phyloP scores from a whole-genome alignment of 2,113 vertebrate species.

The Sphaerodactylus townsendi region DNA sequence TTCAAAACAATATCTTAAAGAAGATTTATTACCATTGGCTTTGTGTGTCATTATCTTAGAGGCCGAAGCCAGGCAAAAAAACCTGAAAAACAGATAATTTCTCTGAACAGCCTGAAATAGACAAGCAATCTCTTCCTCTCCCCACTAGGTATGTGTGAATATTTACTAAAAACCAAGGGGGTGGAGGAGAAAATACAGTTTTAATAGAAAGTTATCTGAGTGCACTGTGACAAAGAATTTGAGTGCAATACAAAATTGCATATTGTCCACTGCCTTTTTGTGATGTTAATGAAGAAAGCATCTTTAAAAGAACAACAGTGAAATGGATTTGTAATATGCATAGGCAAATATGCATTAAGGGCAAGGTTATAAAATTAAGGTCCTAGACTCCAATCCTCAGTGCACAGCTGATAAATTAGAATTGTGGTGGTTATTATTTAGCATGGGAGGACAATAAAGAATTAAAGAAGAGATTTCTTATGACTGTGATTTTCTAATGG shows the following conservation, averaged over 20 bases:
- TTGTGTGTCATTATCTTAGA: constrained; percentile 3
- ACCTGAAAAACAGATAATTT: constrained; percentile 24
- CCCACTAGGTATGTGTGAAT: constrained; percentile 31
- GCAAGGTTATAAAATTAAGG: constrained; percentile 60
- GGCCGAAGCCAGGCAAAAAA: constrained; percentile 21
- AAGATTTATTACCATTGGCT: constrained; percentile 17
- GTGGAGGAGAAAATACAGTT: constrained; percentile 32
- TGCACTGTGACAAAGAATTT: constrained; percentile 56
- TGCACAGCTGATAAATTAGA: constrained; percentile 55
- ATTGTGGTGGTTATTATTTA: constrained; percentile 51
- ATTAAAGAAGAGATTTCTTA: constrained; percentile 56
- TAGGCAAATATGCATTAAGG: constrained; percentile 41
- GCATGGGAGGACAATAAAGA: constrained; percentile 47
- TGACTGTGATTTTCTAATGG: background rate
- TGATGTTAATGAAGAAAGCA: constrained; percentile 64
- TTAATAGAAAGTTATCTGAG: constrained; percentile 54
- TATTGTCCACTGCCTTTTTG: constrained; percentile 56
- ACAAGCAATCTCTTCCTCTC: constrained; percentile 37
- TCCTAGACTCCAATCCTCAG: constrained; percentile 60
- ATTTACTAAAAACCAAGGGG: constrained; percentile 40
- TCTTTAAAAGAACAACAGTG: constrained; percentile 59
- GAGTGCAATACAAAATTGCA: constrained; percentile 56
- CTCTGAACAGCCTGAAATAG: constrained; percentile 32
- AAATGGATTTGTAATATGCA: constrained; percentile 56
- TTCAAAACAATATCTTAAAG: background rate